Percentiles rank a stretch among this genome's conserved stretches.
phyloP scores from a whole-genome alignment of 2,888 invertebrate species.

The Cynaeus angustus region DNA sequence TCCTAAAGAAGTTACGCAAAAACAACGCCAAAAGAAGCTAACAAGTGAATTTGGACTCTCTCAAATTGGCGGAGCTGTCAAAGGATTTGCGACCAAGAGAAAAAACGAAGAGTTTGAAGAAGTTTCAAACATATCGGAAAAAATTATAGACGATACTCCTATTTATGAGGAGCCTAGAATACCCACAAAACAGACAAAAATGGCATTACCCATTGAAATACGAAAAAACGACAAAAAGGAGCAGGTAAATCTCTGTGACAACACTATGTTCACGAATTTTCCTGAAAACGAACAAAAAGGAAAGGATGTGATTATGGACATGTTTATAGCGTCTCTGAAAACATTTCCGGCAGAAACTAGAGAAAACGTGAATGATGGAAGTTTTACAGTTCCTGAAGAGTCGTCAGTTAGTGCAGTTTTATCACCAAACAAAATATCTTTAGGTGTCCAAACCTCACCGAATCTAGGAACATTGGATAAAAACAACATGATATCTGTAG shows the following conservation, averaged over 20 bases:
- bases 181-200: constrained; percentile 16
- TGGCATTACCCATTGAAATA: constrained; percentile 27
- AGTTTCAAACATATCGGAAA: constrained; percentile 28
- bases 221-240: constrained; percentile 17
- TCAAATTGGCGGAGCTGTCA: constrained; percentile 68
- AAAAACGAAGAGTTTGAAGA: constrained; percentile 62
- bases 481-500: constrained; percentile 30
- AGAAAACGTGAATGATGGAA: not conserved
- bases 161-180: constrained; percentile 11
- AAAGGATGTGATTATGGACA: constrained; percentile 67
- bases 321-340: constrained; percentile 67
- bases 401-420: not conserved
- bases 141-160: constrained; percentile 34
- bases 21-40: constrained; percentile 32
- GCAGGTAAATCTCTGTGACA: constrained; percentile 1
- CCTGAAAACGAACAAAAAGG: constrained; percentile 62
- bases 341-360: constrained; percentile 41
- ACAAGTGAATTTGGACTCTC: constrained; percentile 65
- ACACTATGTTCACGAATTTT: constrained; percentile 49
- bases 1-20: constrained; percentile 58
- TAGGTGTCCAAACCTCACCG: constrained; percentile 25
- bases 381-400: not conserved
- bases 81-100: constrained; percentile 70
- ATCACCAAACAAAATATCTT: constrained; percentile 7
- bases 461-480: not conserved